Evolutionary conservation across 2,113 vertebrate genomes (phyloP), one percentile per base, ranked within the genome.

Genomic region (Electrona antarctica): DNA sequence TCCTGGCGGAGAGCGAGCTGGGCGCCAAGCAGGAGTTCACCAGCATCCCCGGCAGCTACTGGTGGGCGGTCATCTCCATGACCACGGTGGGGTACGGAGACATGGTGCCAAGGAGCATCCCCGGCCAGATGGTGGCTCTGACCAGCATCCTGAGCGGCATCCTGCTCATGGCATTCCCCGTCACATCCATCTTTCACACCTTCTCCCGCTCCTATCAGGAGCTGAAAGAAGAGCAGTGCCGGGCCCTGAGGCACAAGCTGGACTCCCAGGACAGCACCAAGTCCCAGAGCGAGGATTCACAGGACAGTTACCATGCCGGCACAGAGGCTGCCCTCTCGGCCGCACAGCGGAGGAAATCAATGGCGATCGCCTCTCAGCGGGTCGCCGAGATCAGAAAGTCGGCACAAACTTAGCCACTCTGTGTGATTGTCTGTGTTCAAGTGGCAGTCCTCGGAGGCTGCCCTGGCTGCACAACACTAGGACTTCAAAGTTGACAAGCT

Each of bases 21-120:
- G 97, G 97, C 7, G 96, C 96, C 78, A 96, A 95, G 87, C 97
- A 97, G 60, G 97, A 98, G 84, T 98, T 98, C 88, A 97, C 97
- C 29, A 99, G 97, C 49, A 94, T 98, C 85, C 97, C 97, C 0
- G 95, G 92, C 28, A 96, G 95, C 81, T 98, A 98, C 88, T 99
- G 97, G 97, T 99, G 97, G 97, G 97, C 97, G 0, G 96, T 98
- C 63, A 99, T 98, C 91, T 98, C 97, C 80, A 98, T 98, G 97
- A 99, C 97, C 1, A 99, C 97, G 0, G 97, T 99, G 8, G 97
- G 97, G 74, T 99, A 98, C 0, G 97, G 97, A 0, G 97, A 99
- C 88, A 99, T 98, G 97, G 97, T 99, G 59, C 97, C 97, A 21
- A 93, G 95, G 5, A 98, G 96, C 92, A 95, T 98, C 75, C 97